Conservation (phyloP, 2,113 vertebrate species). For the Columba livia region DNA sequence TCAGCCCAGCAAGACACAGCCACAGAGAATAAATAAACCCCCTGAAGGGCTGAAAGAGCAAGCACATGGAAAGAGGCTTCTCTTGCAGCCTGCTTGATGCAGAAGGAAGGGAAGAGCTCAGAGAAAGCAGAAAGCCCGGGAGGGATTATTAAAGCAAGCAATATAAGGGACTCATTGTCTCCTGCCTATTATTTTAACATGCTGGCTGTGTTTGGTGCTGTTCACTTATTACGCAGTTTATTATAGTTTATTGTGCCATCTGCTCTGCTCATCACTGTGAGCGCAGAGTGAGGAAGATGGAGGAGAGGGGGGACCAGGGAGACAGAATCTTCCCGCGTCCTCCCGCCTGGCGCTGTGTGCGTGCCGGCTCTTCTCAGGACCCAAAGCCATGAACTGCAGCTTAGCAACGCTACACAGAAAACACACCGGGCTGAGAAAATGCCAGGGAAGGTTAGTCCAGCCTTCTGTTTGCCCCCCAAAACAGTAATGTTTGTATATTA, state of each 20-base stretch:
- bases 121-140: background rate
- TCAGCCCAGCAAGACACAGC: background rate
- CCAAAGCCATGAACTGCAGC: background rate
- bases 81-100: background rate
- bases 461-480: too few relatives aligned
- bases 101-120: background rate
- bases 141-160: conserved; percentile 30
- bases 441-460: too few relatives aligned
- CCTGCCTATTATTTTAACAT: conserved; percentile 26
- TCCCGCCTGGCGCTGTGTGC: background rate
- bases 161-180: conserved; percentile 7
- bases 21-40: conserved; percentile 26
- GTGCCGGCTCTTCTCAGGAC: background rate
- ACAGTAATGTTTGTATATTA: too few relatives aligned
- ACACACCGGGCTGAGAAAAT: too few relatives aligned
- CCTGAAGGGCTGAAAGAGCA: background rate
- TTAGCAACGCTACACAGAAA: background rate
- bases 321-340: background rate
- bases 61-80: background rate
- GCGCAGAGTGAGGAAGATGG: background rate
- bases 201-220: conserved; percentile 21
- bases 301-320: background rate
- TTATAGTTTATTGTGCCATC: conserved; percentile 49
- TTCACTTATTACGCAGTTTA: conserved; percentile 38
- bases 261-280: conserved; percentile 22